Conservation (phyloP, 2,797 vertebrate genomes). For the Urophycis tenuis region DNA sequence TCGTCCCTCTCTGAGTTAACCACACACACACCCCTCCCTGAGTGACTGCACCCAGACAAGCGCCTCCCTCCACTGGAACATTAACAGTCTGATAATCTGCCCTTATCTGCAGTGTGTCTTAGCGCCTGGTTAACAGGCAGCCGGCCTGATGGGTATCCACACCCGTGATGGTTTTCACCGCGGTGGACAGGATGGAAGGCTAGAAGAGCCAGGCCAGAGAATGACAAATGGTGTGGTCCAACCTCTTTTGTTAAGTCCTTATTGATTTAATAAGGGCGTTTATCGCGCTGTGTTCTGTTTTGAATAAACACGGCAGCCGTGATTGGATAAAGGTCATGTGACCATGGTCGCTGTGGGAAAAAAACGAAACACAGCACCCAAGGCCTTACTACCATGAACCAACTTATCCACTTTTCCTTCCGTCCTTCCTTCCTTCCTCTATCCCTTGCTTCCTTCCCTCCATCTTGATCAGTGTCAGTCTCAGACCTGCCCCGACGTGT, state of each 20-base stretch:
- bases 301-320: background rate
- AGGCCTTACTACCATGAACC: background rate
- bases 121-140: constrained; percentile 60
- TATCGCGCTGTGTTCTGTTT: background rate
- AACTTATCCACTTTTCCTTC: background rate
- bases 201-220: background rate
- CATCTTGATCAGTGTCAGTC: constrained; percentile 7
- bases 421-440: background rate
- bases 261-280: background rate
- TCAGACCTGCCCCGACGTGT: constrained; percentile 32
- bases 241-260: background rate
- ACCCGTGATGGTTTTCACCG: constrained; percentile 3
- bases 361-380: background rate
- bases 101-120: constrained; percentile 62
- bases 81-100: constrained; percentile 62
- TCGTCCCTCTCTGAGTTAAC: constrained; percentile 21
- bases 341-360: background rate
- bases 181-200: background rate
- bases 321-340: background rate
- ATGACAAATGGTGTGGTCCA: background rate
- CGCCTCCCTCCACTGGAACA: constrained; percentile 61
- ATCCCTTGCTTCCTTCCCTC: background rate
- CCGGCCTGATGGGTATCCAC: constrained; percentile 49
- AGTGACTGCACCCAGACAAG: constrained; percentile 55
- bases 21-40: constrained; percentile 8